Conservation (phyloP, 2,888 invertebrate species). For the Trichopria drosophilae region DNA sequence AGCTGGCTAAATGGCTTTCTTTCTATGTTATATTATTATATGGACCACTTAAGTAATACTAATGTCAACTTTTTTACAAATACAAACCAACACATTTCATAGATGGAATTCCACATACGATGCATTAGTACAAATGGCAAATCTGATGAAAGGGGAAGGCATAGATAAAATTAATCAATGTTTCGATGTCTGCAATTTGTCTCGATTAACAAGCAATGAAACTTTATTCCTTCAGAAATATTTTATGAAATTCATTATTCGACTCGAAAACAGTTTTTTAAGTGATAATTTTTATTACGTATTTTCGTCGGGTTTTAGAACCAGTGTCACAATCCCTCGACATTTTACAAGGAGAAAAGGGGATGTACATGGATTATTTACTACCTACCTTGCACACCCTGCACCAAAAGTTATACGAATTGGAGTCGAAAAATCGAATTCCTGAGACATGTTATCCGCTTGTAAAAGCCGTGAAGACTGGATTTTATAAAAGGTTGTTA, state of each 20-base stretch:
- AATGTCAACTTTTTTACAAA: too few relatives aligned
- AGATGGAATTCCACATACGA: constrained; percentile 2
- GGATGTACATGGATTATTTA: not conserved
- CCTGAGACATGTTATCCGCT: not conserved
- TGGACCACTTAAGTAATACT: too few relatives aligned
- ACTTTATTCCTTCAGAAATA: constrained; percentile 3
- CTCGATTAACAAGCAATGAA: not conserved
- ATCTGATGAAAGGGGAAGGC: not conserved
- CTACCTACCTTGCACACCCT: not conserved
- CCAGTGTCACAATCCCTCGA: not conserved
- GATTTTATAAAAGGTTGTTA: not conserved
- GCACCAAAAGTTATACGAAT: not conserved
- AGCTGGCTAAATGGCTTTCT: too few relatives aligned
- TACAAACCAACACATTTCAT: too few relatives aligned
- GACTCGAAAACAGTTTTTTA: too few relatives aligned
- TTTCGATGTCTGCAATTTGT: constrained; percentile 1
- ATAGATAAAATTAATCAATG: not conserved
- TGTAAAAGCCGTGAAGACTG: not conserved
- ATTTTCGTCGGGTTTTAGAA: constrained; percentile 1
- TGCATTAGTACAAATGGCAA: constrained; percentile 1
- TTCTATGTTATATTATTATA: too few relatives aligned
- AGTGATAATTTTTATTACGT: too few relatives aligned
- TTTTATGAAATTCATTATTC: too few relatives aligned
- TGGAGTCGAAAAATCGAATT: not conserved
- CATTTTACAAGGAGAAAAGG: constrained; percentile 3